Percentiles rank a stretch among this genome's conserved stretches.
Conservation (phyloP, 2,113 vertebrate species). For the Hiodon alosoides region DNA sequence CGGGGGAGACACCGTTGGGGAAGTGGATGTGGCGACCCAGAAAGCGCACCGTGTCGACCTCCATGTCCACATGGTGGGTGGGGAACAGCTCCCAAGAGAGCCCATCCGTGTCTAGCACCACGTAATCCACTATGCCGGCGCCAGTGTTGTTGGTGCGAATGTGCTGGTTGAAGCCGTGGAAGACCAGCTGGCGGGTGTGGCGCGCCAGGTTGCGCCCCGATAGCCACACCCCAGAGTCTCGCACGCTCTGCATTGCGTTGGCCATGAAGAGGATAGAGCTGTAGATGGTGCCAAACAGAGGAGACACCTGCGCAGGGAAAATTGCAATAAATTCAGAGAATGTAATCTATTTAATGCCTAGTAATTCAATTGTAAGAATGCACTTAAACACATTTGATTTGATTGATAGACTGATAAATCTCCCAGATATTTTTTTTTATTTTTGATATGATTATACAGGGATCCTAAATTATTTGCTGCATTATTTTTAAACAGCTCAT, state of each 20-base stretch:
- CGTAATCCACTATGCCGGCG: slow-evolving; percentile 37
- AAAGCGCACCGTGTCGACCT: slow-evolving; percentile 37
- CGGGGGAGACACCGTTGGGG: slow-evolving; percentile 39
- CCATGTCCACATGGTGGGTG: slow-evolving; percentile 40
- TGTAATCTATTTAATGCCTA: too few species aligned
- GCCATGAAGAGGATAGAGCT: slow-evolving; percentile 74
- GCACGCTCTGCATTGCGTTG: slow-evolving; percentile 52
- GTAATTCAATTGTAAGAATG: too few species aligned
- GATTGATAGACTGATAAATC: too few species aligned
- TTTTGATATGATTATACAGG: too few species aligned
- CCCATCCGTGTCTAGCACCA: slow-evolving; percentile 45
- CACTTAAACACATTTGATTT: too few species aligned
- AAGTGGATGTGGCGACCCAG: slow-evolving; percentile 43
- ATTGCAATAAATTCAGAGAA: not conserved
- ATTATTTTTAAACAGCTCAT: too few species aligned
- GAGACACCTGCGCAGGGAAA: slow-evolving; percentile 68
- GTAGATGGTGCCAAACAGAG: slow-evolving; percentile 88
- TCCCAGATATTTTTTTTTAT: too few species aligned
- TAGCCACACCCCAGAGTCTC: slow-evolving; percentile 53
- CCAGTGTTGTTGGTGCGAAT: slow-evolving; percentile 39
- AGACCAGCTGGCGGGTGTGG: slow-evolving; percentile 44
- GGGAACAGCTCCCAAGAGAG: slow-evolving; percentile 34
- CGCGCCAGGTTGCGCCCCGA: slow-evolving; percentile 65
- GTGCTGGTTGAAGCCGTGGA: slow-evolving; percentile 48
- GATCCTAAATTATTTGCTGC: too few species aligned